Base-by-base conservation (phyloP, 2,113 vertebrate species). In the Guaruba guarouba region DNA sequence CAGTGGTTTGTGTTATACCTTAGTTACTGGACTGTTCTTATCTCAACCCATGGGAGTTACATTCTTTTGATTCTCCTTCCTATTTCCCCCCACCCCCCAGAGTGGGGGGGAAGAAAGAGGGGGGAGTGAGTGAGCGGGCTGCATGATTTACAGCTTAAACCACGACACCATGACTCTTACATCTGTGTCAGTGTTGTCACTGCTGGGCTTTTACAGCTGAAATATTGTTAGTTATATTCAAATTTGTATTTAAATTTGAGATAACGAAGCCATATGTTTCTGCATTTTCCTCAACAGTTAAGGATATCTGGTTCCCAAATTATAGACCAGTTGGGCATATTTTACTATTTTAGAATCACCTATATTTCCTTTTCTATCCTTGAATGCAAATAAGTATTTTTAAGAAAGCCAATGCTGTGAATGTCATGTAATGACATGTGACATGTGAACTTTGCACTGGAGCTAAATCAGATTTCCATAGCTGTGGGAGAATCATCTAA, bases 261-360 rank as follows among this genome's bases (percentile, higher is more conserved):
- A 76, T 39, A 75, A 84, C 61, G 66, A 55, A 93, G 51, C 44
- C 44, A 71, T 5, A 11, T 13, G 6, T 90, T 90, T 85, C 43
- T 76, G 33, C 10, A 29, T 93, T 93, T 94, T 91, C 35, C 35
- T 85, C 57, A 73, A 13, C 28, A 80, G 6, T 37, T 29, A 90
- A 81, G 39, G 48, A 25, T 41, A 91, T 85, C 80, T 95, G 66
- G 82, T 70, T 91, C 35, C 29, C 67, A 94, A 94, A 95, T 92
- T 76, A 69, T 49, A 88, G 57, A 76, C 33, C 70, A 46, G 12
- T 11, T 75, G 25, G 22, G 37, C 9, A 48, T 85, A 82, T 91
- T 91, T 95, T 82, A 64, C 48, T 91, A 15, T 85, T 85, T 84
- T 79, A 79, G 7, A 76, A 41, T 54, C 49, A 62, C 5, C 28